Evolutionary conservation across 2,888 invertebrate species (phyloP).

Genomic region (Abrostola tripartita): DNA sequence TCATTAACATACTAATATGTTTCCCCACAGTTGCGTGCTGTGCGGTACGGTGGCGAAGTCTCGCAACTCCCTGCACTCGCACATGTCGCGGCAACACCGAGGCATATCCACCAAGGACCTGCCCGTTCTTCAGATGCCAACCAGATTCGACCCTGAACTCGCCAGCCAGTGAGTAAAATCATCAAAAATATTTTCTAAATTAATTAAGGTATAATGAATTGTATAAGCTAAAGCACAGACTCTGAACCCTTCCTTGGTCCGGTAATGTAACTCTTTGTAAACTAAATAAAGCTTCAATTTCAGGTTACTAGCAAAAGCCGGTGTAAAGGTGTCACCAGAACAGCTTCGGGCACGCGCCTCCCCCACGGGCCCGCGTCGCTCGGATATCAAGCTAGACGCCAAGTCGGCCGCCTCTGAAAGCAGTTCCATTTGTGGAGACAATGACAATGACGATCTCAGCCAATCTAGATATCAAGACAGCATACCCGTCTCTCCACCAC

Average conservation of each 20-base stretch:
- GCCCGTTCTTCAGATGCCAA: slow-evolving; percentile 97
- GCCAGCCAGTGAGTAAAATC: slow-evolving; percentile 90
- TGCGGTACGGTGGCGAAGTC: slow-evolving; percentile 98
- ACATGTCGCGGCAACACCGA: slow-evolving; percentile 97
- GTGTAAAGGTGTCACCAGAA: slow-evolving; percentile 95
- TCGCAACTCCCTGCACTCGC: slow-evolving; percentile 96
- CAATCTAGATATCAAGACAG: slow-evolving; percentile 88
- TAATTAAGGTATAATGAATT: too few relatives aligned
- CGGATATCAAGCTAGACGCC: slow-evolving; percentile 93
- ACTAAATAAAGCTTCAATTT: background rate
- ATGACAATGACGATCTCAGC: slow-evolving; percentile 95
- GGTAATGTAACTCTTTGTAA: too few relatives aligned
- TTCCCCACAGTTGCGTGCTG: slow-evolving; percentile 91
- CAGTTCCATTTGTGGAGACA: slow-evolving; percentile 93
- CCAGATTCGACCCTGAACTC: slow-evolving; percentile 96
- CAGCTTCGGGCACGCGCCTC: slow-evolving; percentile 95
- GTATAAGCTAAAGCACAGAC: too few relatives aligned
- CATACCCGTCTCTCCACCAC: slow-evolving; percentile 90
- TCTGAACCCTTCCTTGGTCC: too few relatives aligned
- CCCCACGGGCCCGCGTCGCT: slow-evolving; percentile 93
- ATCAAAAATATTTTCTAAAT: too few relatives aligned
- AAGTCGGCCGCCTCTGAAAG: slow-evolving; percentile 92
- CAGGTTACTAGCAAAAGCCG: slow-evolving; percentile 95
- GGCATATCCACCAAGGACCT: slow-evolving; percentile 97
- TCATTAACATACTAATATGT: background rate